Percentiles rank a stretch among this genome's conserved stretches.
Conservation (phyloP, 2,113 vertebrate genomes). For the Cryptomyrus ogoouensis region DNA sequence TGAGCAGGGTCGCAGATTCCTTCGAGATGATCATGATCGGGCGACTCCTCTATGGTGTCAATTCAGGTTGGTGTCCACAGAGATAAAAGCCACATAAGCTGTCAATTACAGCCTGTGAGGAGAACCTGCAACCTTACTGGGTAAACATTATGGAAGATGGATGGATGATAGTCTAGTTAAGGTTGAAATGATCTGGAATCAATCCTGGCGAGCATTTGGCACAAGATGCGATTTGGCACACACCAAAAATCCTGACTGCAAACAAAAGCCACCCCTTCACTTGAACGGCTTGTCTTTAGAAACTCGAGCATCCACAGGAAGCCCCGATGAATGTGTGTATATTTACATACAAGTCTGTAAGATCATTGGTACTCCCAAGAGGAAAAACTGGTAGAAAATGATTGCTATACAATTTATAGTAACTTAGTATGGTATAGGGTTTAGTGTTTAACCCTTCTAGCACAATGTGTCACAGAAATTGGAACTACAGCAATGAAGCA, state of each 20-base stretch:
- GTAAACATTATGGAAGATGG: background rate
- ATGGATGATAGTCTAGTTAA: background rate
- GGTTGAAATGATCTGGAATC: background rate
- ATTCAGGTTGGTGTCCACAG: constrained; percentile 43
- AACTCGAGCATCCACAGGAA: background rate
- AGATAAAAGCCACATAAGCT: background rate
- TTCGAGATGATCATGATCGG: constrained; percentile 67
- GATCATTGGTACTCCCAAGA: background rate
- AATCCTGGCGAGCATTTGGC: background rate
- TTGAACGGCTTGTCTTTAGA: background rate
- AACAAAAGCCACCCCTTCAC: background rate
- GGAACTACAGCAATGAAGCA: background rate
- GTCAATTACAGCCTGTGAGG: background rate
- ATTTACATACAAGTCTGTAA: background rate
- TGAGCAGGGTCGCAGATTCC: constrained; percentile 49
- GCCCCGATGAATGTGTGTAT: background rate
- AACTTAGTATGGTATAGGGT: background rate
- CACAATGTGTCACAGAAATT: background rate
- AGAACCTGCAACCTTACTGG: background rate
- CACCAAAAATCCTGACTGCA: background rate
- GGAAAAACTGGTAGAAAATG: background rate
- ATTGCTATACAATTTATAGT: background rate
- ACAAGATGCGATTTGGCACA: background rate
- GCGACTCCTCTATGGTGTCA: constrained; percentile 54
- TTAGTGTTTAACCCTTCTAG: background rate